Evolutionary conservation across 2,888 invertebrate genomes (phyloP).

Genomic region (Eupithecia abbreviata): DNA sequence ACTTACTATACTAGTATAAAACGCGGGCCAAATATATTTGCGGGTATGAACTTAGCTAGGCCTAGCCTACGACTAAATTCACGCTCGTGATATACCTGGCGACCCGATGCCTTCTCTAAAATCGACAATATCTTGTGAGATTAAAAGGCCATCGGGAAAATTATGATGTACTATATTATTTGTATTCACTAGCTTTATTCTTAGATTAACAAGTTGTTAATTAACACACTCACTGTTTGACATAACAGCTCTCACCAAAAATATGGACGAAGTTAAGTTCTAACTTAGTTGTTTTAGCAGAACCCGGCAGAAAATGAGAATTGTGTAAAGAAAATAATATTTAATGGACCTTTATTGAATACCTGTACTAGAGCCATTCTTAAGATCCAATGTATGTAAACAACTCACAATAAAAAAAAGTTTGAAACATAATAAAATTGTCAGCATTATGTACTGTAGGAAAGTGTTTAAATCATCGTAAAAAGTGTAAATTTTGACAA

Average conservation of each 20-base stretch:
- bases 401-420: neutral
- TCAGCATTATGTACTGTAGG: neutral
- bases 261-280: conserved; percentile 42
- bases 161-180: conserved; percentile 56
- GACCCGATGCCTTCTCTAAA: conserved; percentile 37
- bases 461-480: neutral
- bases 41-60: conserved; percentile 20
- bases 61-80: conserved; percentile 2
- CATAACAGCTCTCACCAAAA: conserved; percentile 76
- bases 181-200: conserved; percentile 79
- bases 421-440: neutral
- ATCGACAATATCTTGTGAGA: conserved; percentile 22
- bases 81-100: conserved; percentile 9
- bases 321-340: neutral
- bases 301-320: neutral
- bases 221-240: conserved; percentile 84
- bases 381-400: neutral
- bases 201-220: conserved; percentile 66
- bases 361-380: neutral
- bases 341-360: neutral
- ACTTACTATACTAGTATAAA: conserved; percentile 58
- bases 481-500: neutral
- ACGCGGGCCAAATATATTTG: conserved; percentile 30
- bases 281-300: neutral
- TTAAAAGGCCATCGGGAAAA: conserved; percentile 35